Conservation (phyloP, 2,113 vertebrate genomes). For the Dunckerocampus dactyliophorus region DNA sequence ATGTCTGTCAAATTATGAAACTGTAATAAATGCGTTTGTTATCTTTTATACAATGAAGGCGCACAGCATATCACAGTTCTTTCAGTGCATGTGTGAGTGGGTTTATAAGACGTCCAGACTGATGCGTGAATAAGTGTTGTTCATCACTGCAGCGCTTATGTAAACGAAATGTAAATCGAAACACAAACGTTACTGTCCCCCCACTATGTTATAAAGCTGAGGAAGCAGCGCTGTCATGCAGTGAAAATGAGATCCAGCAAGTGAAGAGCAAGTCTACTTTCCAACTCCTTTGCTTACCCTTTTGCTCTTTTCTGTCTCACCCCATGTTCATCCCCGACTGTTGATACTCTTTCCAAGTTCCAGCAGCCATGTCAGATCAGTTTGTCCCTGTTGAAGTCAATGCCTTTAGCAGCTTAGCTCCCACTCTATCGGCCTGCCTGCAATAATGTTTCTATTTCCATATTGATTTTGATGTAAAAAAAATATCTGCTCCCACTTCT, state of each 20-base stretch:
- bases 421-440: slow-evolving; percentile 39
- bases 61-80: slow-evolving; percentile 44
- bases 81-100: slow-evolving; percentile 24
- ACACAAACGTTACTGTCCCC: slow-evolving; percentile 32
- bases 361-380: slow-evolving; percentile 45
- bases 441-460: slow-evolving; percentile 47
- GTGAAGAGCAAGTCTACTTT: slow-evolving; percentile 38
- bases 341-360: slow-evolving; percentile 21
- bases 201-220: slow-evolving; percentile 33
- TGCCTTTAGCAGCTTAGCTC: slow-evolving; percentile 34
- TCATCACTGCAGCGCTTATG: slow-evolving; percentile 22
- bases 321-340: slow-evolving; percentile 9
- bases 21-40: slow-evolving; percentile 72
- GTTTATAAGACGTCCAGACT: not conserved
- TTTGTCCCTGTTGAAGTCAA: slow-evolving; percentile 52
- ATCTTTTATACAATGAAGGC: slow-evolving; percentile 68
- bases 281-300: slow-evolving; percentile 18
- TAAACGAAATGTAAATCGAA: slow-evolving; percentile 11
- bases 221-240: slow-evolving; percentile 41
- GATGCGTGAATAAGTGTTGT: slow-evolving; percentile 21
- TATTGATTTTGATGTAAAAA: no score
- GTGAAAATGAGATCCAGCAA: slow-evolving; percentile 26
- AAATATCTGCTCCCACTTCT: no score
- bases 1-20: slow-evolving; percentile 66
- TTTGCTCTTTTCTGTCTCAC: slow-evolving; percentile 23